Conservation (phyloP, 2,797 vertebrate species). For the Eulemur coronatus region DNA sequence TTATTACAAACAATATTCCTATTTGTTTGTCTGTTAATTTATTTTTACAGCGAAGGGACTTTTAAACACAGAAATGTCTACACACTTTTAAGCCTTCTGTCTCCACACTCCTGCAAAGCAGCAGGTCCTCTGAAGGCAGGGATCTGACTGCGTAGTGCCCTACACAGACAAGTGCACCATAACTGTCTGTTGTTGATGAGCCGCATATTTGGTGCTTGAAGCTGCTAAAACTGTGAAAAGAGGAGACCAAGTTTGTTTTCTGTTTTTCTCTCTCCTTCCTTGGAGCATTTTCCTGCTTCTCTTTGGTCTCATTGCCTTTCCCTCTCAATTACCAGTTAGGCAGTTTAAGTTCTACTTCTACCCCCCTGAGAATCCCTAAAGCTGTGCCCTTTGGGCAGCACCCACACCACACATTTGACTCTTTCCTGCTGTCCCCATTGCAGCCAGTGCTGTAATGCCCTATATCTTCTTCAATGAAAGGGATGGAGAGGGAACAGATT, state of each 20-base stretch:
- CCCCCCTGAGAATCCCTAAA: background rate
- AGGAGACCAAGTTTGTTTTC: background rate
- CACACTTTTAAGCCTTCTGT: background rate
- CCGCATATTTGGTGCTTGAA: background rate
- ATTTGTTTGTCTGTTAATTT: background rate
- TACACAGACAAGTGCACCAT: accelerated
- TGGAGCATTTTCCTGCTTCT: background rate
- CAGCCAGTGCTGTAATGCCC: accelerated
- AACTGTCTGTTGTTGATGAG: background rate
- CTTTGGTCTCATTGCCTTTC: background rate
- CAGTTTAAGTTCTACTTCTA: background rate
- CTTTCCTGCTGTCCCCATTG: background rate
- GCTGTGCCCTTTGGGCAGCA: too few relatives aligned
- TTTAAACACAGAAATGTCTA: background rate
- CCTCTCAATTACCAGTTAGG: background rate
- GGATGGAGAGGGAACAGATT: background rate
- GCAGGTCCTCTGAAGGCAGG: background rate
- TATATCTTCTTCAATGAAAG: background rate
- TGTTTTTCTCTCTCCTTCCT: background rate
- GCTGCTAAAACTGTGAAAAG: background rate
- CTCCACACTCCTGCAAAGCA: background rate
- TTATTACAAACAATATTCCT: background rate
- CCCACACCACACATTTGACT: accelerated
- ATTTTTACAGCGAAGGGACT: background rate
- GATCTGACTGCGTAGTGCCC: accelerated